Evolutionary conservation across 2,888 invertebrate genomes (phyloP), one percentile per base, ranked within the genome.

Genomic region (Synanthedon tipuliformis): DNA sequence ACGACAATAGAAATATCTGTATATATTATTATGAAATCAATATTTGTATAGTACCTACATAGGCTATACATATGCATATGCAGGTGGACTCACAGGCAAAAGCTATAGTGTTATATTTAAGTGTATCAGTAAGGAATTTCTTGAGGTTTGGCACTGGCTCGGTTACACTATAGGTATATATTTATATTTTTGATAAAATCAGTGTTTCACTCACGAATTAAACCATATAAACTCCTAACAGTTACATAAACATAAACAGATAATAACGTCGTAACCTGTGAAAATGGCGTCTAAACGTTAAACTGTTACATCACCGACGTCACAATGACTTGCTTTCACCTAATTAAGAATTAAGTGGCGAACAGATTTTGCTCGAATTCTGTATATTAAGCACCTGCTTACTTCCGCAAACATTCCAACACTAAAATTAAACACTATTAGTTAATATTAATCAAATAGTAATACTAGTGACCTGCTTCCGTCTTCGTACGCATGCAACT

Each of bases 301-400:
- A 55, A 55, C 50, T 54, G 53, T 56, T 56, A 55, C 55, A 52
- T 58, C 58, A 60, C 55, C 50, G 41, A 40, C 51, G 50, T 52
- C 54, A 57, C 56, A 61, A 58, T 57, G 51, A 41, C n/a, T 45
- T 45, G 55, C 62, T 62, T 63, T 62, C 62, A 57, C 59, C 51
- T 50, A 52, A 57, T 45, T 45, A 45, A 13, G 13, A 13, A 45
- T 45, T 45, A 45, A 45, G 45, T 45, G 7, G 45, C 3, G 34
- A 34, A 34, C 34, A 45, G 13, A 45, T 13, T 45, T 45, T 45
- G 45, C 15, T n/a, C 15, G 45, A 45, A 45, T 15, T 45, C 7
- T 15, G n/a, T n/a, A 34, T 34, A 34, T 34, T 34, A 45, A 15
- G 45, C 13, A 45, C 15, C 15, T 45, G n/a, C n/a, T 45, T 45